Percentiles rank a stretch among this genome's conserved stretches.
phyloP scores from a whole-genome alignment of 1,140 invertebrate species.

The Samia ricini region DNA sequence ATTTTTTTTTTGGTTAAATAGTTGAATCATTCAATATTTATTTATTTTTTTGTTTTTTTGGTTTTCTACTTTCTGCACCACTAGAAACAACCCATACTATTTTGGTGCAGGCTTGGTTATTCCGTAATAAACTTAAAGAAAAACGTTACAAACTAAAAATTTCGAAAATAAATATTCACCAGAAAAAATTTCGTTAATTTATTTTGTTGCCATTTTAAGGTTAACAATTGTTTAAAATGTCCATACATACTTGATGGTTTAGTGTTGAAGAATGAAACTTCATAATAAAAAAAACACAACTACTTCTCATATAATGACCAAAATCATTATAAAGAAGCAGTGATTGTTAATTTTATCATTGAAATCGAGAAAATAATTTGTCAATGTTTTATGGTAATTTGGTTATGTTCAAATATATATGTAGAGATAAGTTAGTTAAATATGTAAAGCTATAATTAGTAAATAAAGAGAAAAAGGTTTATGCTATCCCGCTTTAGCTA shows the following conservation, averaged over 20 bases:
- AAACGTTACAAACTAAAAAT: constrained; percentile 30
- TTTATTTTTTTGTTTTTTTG: too few relatives aligned
- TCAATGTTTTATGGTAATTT: too few relatives aligned
- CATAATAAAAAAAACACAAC: background rate
- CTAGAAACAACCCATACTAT: constrained; percentile 35
- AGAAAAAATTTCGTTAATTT: background rate
- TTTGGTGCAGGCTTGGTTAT: constrained; percentile 70
- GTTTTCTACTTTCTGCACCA: constrained; percentile 73
- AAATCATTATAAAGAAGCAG: background rate
- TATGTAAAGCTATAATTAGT: too few relatives aligned
- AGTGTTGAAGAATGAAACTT: background rate
- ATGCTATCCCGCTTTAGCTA: too few relatives aligned
- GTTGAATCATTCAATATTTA: constrained; percentile 71
- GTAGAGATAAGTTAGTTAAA: too few relatives aligned
- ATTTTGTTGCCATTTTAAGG: background rate
- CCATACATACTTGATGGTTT: too few relatives aligned
- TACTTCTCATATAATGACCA: background rate
- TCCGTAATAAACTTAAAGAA: constrained; percentile 29
- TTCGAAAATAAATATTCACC: constrained; percentile 23
- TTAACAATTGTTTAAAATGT: too few relatives aligned
- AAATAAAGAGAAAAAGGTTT: too few relatives aligned
- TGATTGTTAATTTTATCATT: background rate
- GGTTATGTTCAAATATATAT: too few relatives aligned
- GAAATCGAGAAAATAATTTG: background rate
- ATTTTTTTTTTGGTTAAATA: constrained; percentile 33